Percentiles rank a stretch among this genome's conserved stretches.
These are phyloP conservation scores for Ennomos erosarius DNA, from an alignment of 2,888 invertebrate species.

Conservation along the genomic window DNA sequence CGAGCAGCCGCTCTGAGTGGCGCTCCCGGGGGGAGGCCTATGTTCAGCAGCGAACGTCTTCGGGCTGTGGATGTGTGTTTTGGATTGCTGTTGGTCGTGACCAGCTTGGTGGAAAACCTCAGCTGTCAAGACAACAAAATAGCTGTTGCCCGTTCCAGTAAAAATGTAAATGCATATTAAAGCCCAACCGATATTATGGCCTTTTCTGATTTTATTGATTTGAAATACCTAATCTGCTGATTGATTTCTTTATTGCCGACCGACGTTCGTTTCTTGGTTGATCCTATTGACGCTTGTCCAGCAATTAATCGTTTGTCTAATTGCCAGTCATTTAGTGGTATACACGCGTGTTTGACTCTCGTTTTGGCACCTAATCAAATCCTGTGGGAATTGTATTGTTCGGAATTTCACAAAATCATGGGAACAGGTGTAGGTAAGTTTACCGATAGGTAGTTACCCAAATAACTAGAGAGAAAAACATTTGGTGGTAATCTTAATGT, in stretches of 20 bases:
- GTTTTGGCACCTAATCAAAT: constrained; percentile 81
- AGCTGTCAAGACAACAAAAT: background rate
- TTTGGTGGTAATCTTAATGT: too few relatives aligned
- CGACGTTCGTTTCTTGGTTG: constrained; percentile 70
- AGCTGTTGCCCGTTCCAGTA: constrained; percentile 50
- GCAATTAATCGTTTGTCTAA: constrained; percentile 75
- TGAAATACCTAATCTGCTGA: constrained; percentile 83
- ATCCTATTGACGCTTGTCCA: constrained; percentile 76
- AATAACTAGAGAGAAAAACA: too few relatives aligned
- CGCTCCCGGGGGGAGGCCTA: too few relatives aligned
- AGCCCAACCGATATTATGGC: constrained; percentile 66
- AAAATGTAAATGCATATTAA: constrained; percentile 49
- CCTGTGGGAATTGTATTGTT: constrained; percentile 69
- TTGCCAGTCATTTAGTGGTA: constrained; percentile 75
- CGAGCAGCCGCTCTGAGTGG: too few relatives aligned
- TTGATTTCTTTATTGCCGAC: constrained; percentile 83
- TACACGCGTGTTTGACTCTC: constrained; percentile 73
- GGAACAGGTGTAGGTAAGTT: constrained; percentile 36
- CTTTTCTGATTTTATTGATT: constrained; percentile 83
- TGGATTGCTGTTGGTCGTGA: too few relatives aligned
- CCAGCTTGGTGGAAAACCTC: too few relatives aligned
- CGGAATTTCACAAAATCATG: constrained; percentile 44
- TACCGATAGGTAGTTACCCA: background rate
- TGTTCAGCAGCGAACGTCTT: too few relatives aligned
- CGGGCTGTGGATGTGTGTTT: too few relatives aligned